Evolutionary conservation across 2,113 vertebrate species (phyloP).

Genomic region (Alectura lathami): DNA sequence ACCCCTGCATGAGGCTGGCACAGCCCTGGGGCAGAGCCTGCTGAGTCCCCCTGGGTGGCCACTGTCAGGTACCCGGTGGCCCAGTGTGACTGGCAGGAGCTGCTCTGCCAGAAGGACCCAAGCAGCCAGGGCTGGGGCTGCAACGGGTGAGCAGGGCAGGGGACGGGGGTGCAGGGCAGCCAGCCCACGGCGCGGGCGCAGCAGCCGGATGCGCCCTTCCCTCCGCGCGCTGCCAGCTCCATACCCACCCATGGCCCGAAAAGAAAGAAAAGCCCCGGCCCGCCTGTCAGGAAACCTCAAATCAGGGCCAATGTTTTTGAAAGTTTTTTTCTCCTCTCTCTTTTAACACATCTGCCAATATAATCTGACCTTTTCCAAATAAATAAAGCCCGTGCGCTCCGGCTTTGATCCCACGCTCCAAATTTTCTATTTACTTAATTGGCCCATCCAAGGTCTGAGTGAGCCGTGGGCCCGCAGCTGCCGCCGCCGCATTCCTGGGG

Average conservation of each 20-base stretch:
- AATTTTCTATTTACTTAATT: conserved; percentile 69
- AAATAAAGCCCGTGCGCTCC: conserved; percentile 38
- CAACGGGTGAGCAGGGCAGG: background rate
- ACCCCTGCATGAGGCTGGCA: background rate
- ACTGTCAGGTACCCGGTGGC: background rate
- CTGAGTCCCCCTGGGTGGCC: background rate
- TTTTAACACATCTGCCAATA: conserved; percentile 73
- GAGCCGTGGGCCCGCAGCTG: background rate
- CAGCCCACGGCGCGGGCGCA: background rate
- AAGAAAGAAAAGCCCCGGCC: conserved; percentile 1
- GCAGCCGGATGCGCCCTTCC: background rate
- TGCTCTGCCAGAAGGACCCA: background rate
- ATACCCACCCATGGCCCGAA: background rate
- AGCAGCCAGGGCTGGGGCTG: background rate
- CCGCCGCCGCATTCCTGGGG: conserved; percentile 42
- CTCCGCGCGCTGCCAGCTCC: background rate
- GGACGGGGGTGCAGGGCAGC: background rate
- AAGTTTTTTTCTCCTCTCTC: conserved; percentile 32
- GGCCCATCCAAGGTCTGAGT: conserved; percentile 51
- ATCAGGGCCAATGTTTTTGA: conserved; percentile 69
- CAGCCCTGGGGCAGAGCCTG: background rate
- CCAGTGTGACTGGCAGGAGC: background rate
- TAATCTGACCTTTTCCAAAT: conserved; percentile 71
- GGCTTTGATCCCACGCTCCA: conserved; percentile 60
- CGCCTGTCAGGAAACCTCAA: conserved; percentile 68